These are phyloP conservation scores for Chloroceryle amazona DNA, from an alignment of 2,797 vertebrate genomes.

Conservation along the genomic window DNA sequence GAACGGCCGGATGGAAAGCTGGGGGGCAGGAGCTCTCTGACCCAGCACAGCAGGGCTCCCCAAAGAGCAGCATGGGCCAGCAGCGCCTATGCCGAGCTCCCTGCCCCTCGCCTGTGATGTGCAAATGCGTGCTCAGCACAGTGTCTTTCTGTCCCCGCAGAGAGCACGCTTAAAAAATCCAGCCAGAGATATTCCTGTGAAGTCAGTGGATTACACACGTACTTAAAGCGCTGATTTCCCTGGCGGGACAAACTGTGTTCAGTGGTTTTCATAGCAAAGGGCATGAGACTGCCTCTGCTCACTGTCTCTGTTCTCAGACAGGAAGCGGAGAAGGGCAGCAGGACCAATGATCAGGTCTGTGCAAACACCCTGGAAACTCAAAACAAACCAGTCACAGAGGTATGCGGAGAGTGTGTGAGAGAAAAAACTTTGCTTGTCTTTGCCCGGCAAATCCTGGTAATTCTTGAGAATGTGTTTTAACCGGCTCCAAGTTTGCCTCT, in stretches of 20 bases:
- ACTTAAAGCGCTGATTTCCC: constrained; percentile 8
- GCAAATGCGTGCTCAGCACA: neutral
- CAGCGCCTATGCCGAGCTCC: rapidly evolving
- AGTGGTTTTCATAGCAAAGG: neutral
- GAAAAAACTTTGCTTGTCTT: neutral
- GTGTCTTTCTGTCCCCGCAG: neutral
- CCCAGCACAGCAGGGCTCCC: neutral
- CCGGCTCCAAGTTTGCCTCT: neutral
- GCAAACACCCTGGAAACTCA: constrained; percentile 54
- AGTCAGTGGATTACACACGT: constrained; percentile 35
- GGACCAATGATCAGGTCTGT: neutral
- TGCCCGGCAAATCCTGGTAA: neutral
- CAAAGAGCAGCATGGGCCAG: neutral
- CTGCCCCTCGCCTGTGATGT: neutral
- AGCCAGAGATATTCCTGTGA: neutral
- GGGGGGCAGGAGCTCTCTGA: neutral
- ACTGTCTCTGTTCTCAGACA: constrained; percentile 44
- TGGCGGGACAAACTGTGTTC: constrained; percentile 9
- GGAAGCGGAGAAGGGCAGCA: neutral
- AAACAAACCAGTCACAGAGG: constrained; percentile 3
- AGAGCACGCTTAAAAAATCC: neutral
- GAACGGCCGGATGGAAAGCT: neutral
- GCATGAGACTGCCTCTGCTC: constrained; percentile 24
- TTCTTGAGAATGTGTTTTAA: constrained; percentile 29
- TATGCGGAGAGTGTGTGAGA: neutral